These are phyloP conservation scores for Eira barbara DNA, from an alignment of 2,113 vertebrate genomes.

Conservation along the genomic window DNA sequence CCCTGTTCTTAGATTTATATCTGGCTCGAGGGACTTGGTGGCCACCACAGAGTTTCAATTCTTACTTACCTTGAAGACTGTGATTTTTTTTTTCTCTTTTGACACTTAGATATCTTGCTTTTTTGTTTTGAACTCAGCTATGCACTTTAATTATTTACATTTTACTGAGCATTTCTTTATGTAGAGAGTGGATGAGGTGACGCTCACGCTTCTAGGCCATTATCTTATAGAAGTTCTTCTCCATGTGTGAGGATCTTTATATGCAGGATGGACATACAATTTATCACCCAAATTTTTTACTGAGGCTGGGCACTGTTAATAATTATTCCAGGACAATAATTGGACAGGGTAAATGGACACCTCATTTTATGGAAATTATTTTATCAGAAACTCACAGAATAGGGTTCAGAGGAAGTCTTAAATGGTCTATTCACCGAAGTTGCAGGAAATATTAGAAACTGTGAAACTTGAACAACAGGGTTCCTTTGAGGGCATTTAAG, in stretches of 20 bases:
- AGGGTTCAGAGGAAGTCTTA: background rate
- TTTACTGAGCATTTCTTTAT: background rate
- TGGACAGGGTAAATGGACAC: background rate
- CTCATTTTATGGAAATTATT: background rate
- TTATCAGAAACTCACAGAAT: background rate
- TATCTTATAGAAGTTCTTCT: background rate
- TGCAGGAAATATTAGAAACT: background rate
- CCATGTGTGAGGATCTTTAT: background rate
- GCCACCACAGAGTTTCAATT: background rate
- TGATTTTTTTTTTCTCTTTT: background rate
- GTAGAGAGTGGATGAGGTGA: background rate
- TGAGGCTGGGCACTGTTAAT: background rate
- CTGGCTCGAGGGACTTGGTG: background rate
- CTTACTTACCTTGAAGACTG: background rate
- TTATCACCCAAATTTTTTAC: background rate
- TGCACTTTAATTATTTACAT: background rate
- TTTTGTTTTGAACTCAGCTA: background rate
- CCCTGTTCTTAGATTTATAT: background rate
- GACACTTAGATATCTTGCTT: background rate
- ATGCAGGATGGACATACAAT: background rate
- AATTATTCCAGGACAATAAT: background rate
- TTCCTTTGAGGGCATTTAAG: background rate
- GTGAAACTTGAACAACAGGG: background rate
- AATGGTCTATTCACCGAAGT: background rate
- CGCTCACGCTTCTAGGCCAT: background rate